A percentile compares a stretch with the other conserved stretches of the same genome.
phyloP scores from a whole-genome alignment of 2,888 invertebrate genomes.

The Dryobotodes eremita region DNA sequence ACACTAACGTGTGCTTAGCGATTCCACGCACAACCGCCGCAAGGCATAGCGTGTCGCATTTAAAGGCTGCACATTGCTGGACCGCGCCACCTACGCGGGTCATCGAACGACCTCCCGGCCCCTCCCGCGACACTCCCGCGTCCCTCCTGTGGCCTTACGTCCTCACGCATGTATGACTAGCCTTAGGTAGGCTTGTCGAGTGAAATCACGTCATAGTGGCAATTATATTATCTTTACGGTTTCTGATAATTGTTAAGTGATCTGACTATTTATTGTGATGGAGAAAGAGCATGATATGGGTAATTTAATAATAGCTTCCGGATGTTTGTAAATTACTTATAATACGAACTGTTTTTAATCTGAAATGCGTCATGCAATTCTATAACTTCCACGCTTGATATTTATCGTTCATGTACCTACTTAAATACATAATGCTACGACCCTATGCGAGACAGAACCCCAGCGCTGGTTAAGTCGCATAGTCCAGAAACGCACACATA shows the following conservation, averaged over 20 bases:
- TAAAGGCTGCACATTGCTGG: slow-evolving; percentile 36
- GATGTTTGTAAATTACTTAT: not conserved
- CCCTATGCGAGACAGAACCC: no score
- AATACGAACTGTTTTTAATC: not conserved
- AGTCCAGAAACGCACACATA: no score
- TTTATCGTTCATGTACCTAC: not conserved
- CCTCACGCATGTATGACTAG: slow-evolving; percentile 38
- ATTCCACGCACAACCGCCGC: slow-evolving; percentile 32
- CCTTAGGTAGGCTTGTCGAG: slow-evolving; percentile 20
- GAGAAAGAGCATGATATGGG: no score
- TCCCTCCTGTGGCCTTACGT: slow-evolving; percentile 20
- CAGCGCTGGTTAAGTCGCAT: no score
- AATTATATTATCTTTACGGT: not conserved
- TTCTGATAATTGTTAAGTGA: not conserved
- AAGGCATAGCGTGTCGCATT: slow-evolving; percentile 26
- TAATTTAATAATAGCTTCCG: not conserved
- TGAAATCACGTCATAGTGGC: slow-evolving; percentile 17
- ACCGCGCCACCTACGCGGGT: slow-evolving; percentile 66
- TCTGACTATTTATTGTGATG: not conserved
- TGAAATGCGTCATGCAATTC: no score
- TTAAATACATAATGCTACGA: no score
- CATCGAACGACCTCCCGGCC: slow-evolving; percentile 71
- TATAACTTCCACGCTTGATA: not conserved
- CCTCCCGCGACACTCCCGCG: slow-evolving; percentile 36
- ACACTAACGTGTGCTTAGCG: slow-evolving; percentile 15